Evolutionary conservation across 1,140 invertebrate genomes (phyloP).

Genomic region (Rhyzopertha dominica): DNA sequence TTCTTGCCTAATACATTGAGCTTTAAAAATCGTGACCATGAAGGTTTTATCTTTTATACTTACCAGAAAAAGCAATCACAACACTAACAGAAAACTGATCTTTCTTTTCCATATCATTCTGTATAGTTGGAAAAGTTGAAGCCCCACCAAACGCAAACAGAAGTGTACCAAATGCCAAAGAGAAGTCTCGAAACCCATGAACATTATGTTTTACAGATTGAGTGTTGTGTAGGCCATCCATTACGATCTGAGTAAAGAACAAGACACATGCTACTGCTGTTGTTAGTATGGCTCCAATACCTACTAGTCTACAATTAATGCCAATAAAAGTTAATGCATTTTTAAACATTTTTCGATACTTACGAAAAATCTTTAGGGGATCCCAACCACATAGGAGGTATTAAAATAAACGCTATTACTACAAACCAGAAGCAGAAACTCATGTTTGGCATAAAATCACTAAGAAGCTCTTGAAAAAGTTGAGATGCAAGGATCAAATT

Average conservation of each 20-base stretch:
- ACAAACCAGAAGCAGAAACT: slow-evolving; percentile 36
- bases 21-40: no score
- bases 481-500: no score
- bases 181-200: slow-evolving; percentile 50
- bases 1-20: no score
- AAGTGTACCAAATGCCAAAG: slow-evolving; percentile 59
- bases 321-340: background rate
- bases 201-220: slow-evolving; percentile 38
- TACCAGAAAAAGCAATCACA: slow-evolving; percentile 27
- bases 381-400: slow-evolving; percentile 62
- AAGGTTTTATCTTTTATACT: no score
- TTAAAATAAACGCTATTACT: slow-evolving; percentile 40
- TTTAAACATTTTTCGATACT: slow-evolving; percentile 17
- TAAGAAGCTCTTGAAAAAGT: no score
- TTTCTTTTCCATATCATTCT: slow-evolving; percentile 62
- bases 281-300: slow-evolving; percentile 53
- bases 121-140: slow-evolving; percentile 64
- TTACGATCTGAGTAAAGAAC: slow-evolving; percentile 55
- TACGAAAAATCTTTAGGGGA: slow-evolving; percentile 69
- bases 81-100: slow-evolving; percentile 48
- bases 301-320: slow-evolving; percentile 45
- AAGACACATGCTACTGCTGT: slow-evolving; percentile 54
- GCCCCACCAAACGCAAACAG: slow-evolving; percentile 64
- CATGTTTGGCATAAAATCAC: no score
- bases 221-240: slow-evolving; percentile 42